phyloP scores from a whole-genome alignment of 2,113 vertebrate species.

The Felis catus region DNA sequence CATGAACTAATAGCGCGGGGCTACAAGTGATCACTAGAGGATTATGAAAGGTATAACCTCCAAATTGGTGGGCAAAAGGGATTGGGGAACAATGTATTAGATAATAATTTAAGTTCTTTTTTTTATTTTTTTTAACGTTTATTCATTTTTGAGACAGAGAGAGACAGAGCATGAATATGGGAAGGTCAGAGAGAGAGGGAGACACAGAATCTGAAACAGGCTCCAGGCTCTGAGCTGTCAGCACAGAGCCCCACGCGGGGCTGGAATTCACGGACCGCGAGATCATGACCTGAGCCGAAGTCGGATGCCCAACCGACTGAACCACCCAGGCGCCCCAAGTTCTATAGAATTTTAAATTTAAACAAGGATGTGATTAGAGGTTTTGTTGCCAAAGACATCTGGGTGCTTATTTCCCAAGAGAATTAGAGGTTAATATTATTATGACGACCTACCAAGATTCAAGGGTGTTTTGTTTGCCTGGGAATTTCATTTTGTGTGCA shows the following conservation, averaged over 20 bases:
- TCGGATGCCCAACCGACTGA: no score
- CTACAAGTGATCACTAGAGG: background rate
- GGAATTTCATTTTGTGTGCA: background rate
- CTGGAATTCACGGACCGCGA: no score
- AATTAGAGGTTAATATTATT: background rate
- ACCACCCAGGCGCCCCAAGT: background rate
- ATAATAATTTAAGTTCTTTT: background rate
- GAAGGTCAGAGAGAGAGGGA: no score
- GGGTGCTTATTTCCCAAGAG: background rate
- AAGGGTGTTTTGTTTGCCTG: background rate
- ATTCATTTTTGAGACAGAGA: no score
- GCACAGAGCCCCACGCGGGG: no score
- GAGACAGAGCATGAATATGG: no score
- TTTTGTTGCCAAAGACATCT: background rate
- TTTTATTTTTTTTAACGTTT: no score
- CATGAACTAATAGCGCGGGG: background rate
- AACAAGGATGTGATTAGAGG: background rate
- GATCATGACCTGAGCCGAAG: no score
- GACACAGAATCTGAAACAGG: no score
- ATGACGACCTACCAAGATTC: background rate
- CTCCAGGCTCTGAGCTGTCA: no score
- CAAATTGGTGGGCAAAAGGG: background rate
- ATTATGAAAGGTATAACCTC: background rate
- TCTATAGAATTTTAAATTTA: background rate
- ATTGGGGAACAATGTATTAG: background rate